Evolutionary conservation across 2,888 invertebrate genomes (phyloP).

Genomic region (Patella ulyssiponensis): DNA sequence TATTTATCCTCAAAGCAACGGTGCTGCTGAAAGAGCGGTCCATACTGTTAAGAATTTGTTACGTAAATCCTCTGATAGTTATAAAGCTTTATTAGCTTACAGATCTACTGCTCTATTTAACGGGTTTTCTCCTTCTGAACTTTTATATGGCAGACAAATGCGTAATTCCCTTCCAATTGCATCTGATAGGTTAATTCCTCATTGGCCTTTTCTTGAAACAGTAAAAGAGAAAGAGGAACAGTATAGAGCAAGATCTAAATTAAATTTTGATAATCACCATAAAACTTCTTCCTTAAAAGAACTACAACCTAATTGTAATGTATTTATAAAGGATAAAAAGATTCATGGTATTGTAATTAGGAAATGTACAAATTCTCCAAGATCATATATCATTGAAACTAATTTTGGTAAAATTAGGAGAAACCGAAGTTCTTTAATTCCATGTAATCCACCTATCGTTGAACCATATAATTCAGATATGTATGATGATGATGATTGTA

Average conservation of each 20-base stretch:
- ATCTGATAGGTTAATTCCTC: not conserved
- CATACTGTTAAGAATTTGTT: not conserved
- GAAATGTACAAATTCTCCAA: not conserved
- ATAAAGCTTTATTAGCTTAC: slow-evolving; percentile 21
- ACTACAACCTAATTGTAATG: not conserved
- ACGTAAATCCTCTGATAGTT: slow-evolving; percentile 12
- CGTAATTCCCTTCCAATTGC: slow-evolving; percentile 4
- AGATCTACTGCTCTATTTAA: slow-evolving; percentile 17
- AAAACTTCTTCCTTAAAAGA: not conserved
- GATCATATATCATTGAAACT: not conserved
- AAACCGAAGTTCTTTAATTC: not conserved
- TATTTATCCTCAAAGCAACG: not conserved
- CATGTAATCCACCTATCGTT: not conserved
- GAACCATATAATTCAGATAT: not conserved
- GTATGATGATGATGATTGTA: not conserved
- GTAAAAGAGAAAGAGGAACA: not conserved
- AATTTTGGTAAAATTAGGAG: not conserved
- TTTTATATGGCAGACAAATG: slow-evolving; percentile 22
- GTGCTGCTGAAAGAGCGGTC: not conserved
- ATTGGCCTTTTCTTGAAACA: slow-evolving; percentile 23
- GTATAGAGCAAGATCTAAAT: not conserved
- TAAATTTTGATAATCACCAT: not conserved
- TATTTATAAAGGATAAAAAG: not conserved
- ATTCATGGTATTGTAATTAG: not conserved
- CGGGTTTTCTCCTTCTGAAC: slow-evolving; percentile 19